Percentiles rank a stretch among this genome's conserved stretches.
These are phyloP conservation scores for Melanophora roralis DNA, from an alignment of 2,888 invertebrate genomes.

Conservation along the genomic window DNA sequence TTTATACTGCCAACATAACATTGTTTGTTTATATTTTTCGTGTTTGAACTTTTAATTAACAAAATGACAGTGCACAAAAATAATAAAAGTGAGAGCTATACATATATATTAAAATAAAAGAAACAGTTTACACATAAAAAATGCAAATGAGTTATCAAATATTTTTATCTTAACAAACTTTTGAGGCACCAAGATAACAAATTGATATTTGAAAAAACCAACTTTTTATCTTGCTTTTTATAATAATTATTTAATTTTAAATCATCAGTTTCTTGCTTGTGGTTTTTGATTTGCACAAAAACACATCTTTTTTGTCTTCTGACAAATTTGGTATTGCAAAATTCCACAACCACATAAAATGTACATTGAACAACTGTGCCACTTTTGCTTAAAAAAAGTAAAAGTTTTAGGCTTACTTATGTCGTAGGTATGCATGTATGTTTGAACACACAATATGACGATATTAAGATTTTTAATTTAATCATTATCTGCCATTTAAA, in stretches of 20 bases:
- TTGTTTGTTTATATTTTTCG: background rate
- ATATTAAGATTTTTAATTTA: background rate
- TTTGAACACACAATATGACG: background rate
- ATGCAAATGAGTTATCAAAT: slow-evolving; percentile 23
- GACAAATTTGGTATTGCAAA: slow-evolving; percentile 15
- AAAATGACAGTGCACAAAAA: background rate
- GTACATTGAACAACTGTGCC: background rate
- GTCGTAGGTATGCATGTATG: background rate
- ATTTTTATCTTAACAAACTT: slow-evolving; percentile 17
- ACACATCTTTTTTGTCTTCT: slow-evolving; percentile 8
- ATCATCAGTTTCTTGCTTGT: too few relatives aligned
- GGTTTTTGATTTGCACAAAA: too few relatives aligned
- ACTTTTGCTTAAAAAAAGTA: slow-evolving; percentile 5
- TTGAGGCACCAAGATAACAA: slow-evolving; percentile 15
- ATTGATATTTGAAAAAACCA: background rate
- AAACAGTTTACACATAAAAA: slow-evolving; percentile 5
- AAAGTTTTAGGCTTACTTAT: background rate
- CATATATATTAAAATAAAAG: background rate
- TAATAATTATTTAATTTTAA: too few relatives aligned
- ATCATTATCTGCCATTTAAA: too few relatives aligned
- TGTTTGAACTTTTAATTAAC: background rate
- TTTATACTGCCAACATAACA: too few relatives aligned
- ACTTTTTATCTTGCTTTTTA: background rate
- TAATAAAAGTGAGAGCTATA: slow-evolving; percentile 18
- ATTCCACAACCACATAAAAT: slow-evolving; percentile 30